Percentiles rank a stretch among this genome's conserved stretches.
These are phyloP conservation scores for Campylorhamphus procurvoides DNA, from an alignment of 2,113 vertebrate species.

Conservation along the genomic window DNA sequence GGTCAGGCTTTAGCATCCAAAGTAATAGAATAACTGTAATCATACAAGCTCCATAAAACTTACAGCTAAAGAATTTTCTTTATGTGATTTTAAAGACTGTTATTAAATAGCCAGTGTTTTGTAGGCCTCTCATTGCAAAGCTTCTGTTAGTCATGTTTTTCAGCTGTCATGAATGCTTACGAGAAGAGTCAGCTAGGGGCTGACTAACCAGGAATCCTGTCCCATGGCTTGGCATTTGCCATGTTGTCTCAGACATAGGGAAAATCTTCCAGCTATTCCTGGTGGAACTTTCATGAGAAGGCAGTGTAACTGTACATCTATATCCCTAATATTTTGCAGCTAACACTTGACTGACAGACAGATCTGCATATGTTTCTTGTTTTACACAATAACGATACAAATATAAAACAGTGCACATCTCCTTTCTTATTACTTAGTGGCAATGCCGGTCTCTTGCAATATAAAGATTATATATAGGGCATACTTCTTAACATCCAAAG, in stretches of 20 bases:
- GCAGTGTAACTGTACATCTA: neutral
- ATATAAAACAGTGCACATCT: neutral
- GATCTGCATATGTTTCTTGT: neutral
- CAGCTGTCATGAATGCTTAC: neutral
- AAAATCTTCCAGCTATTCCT: neutral
- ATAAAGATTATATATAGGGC: neutral
- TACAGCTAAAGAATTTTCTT: slow-evolving; percentile 13
- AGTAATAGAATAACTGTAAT: slow-evolving; percentile 35
- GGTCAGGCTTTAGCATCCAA: slow-evolving; percentile 7
- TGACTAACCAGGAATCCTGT: neutral
- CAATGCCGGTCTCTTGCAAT: accelerated
- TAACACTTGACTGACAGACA: neutral
- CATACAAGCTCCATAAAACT: slow-evolving; percentile 14
- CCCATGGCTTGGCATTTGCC: neutral
- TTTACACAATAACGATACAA: neutral
- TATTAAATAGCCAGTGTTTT: neutral
- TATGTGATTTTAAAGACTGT: slow-evolving; percentile 7
- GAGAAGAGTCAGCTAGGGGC: neutral
- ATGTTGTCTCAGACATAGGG: neutral
- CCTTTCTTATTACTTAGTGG: neutral
- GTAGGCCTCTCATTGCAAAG: neutral
- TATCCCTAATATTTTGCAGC: neutral
- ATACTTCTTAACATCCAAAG: neutral
- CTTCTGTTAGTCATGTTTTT: neutral
- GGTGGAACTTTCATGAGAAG: neutral